Conservation (phyloP, 2,888 invertebrate species). For the Cerceris rybyensis region DNA sequence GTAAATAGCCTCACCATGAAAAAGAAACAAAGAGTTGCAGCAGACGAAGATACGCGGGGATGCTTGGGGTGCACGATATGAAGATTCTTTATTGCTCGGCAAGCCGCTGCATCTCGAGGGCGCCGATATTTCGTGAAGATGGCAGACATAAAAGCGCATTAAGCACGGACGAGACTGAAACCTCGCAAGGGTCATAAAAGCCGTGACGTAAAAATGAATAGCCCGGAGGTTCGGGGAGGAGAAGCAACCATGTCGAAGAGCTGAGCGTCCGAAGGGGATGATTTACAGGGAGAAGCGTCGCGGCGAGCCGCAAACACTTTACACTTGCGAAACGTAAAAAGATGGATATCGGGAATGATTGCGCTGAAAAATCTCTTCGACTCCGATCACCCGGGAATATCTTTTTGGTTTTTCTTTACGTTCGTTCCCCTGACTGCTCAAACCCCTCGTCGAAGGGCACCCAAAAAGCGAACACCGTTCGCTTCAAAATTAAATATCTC, state of each 20-base stretch:
- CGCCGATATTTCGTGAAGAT: constrained; percentile 49
- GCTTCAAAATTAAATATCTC: too few species aligned
- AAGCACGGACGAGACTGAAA: constrained; percentile 46
- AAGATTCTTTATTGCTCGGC: constrained; percentile 39
- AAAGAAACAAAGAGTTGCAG: not conserved
- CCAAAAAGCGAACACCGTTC: too few species aligned
- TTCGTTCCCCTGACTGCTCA: not conserved
- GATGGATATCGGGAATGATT: constrained; percentile 19
- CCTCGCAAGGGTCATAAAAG: constrained; percentile 48
- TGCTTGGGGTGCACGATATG: constrained; percentile 13
- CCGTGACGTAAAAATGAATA: constrained; percentile 50
- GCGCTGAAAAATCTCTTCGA: constrained; percentile 2
- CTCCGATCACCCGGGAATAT: not conserved
- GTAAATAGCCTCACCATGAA: not conserved
- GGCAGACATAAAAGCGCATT: constrained; percentile 51
- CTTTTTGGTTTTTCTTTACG: not conserved
- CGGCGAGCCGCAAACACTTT: constrained; percentile 23
- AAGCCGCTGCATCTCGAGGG: constrained; percentile 24
- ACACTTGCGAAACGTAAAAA: constrained; percentile 24
- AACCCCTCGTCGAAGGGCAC: too few species aligned
- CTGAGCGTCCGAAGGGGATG: constrained; percentile 42
- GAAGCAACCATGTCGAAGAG: constrained; percentile 36
- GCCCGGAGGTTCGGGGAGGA: constrained; percentile 14
- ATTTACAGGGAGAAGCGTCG: constrained; percentile 46
- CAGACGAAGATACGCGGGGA: not conserved